These are phyloP conservation scores for Pediacus dermestoides DNA, from an alignment of 2,888 invertebrate genomes.

Conservation along the genomic window DNA sequence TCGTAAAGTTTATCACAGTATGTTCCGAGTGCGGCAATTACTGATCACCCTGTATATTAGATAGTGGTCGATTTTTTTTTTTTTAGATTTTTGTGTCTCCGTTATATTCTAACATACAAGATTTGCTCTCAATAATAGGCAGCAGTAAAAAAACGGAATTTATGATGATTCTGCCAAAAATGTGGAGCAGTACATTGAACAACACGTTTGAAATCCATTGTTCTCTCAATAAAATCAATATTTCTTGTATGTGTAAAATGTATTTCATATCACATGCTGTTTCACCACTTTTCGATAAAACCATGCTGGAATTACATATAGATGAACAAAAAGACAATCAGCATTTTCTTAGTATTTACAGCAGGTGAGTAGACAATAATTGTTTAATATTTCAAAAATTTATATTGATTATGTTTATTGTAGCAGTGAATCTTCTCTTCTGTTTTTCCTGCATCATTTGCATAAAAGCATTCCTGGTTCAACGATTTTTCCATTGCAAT, in stretches of 20 bases:
- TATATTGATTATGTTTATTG: conserved; percentile 30
- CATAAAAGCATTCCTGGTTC: conserved; percentile 47
- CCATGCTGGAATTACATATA: conserved; percentile 25
- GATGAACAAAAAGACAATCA: conserved; percentile 8
- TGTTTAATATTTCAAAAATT: background rate
- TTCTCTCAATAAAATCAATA: conserved; percentile 27
- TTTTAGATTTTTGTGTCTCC: conserved; percentile 13
- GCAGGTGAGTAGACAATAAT: conserved; percentile 12
- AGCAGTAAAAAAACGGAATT: conserved; percentile 27
- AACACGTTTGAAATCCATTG: conserved; percentile 39
- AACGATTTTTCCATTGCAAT: conserved; percentile 31
- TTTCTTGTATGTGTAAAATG: conserved; percentile 23
- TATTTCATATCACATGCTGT: conserved; percentile 31
- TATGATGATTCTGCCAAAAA: conserved; percentile 26
- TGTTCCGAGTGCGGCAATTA: no score
- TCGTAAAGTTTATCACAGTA: no score
- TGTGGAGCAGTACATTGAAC: conserved; percentile 26
- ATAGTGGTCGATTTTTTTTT: no score
- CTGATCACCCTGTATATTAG: no score
- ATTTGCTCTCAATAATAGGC: conserved; percentile 27
- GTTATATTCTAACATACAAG: conserved; percentile 22
- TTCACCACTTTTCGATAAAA: conserved; percentile 29
- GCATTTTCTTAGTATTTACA: conserved; percentile 14
- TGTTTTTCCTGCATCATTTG: conserved; percentile 49
- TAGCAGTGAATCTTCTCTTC: conserved; percentile 47